Evolutionary conservation across 2,113 vertebrate species (phyloP).

Genomic region (Macquaria ambigua): DNA sequence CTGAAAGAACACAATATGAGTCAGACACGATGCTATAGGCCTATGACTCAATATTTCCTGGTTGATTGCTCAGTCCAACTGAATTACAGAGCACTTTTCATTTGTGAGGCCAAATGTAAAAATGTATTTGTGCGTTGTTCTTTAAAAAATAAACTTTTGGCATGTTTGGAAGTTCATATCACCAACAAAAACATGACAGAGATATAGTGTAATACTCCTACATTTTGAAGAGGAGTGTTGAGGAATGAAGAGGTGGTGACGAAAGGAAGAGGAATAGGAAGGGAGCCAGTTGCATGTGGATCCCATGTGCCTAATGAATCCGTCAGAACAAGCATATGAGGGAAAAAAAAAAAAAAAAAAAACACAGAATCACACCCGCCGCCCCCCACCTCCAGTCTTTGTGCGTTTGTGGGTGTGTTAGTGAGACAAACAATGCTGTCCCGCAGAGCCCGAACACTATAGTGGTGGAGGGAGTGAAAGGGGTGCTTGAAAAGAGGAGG

Average conservation of each 20-base stretch:
- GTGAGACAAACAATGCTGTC: slow-evolving; percentile 71
- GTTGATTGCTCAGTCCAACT: slow-evolving; percentile 19
- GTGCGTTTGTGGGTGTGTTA: slow-evolving; percentile 71
- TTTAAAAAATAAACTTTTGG: background rate
- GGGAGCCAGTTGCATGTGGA: slow-evolving; percentile 43
- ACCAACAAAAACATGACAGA: background rate
- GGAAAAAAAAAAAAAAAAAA: slow-evolving; percentile 24
- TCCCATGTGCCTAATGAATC: slow-evolving; percentile 61
- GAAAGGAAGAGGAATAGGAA: background rate
- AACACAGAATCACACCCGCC: slow-evolving; percentile 44
- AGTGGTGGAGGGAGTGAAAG: slow-evolving; percentile 59
- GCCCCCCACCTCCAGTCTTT: slow-evolving; percentile 45
- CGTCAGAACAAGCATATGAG: slow-evolving; percentile 44
- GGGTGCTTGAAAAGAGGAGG: slow-evolving; percentile 69
- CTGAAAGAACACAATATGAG: slow-evolving; percentile 43
- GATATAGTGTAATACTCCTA: background rate
- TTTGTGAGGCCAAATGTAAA: slow-evolving; percentile 12
- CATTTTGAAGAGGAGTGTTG: slow-evolving; percentile 13
- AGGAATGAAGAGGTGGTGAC: slow-evolving; percentile 42
- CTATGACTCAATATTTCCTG: slow-evolving; percentile 68
- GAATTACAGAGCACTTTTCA: slow-evolving; percentile 10
- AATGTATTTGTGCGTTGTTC: background rate
- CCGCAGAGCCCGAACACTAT: slow-evolving; percentile 57
- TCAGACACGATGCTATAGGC: slow-evolving; percentile 37
- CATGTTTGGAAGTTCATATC: background rate